Conservation (phyloP, 2,797 vertebrate species). For the Syngnathus rostellatus region DNA sequence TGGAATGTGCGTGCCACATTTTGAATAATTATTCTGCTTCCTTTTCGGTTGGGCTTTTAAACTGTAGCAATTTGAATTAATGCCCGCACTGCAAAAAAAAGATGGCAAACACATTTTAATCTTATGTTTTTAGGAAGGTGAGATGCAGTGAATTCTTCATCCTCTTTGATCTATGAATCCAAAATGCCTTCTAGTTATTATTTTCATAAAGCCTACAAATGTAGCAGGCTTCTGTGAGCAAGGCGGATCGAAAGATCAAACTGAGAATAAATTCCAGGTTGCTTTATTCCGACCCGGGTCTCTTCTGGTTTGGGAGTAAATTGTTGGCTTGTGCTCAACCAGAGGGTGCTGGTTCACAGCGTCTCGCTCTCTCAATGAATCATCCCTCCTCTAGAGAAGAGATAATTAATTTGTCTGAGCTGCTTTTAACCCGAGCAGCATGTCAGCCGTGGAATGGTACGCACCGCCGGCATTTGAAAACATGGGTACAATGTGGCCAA, state of each 20-base stretch:
- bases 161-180: conserved; percentile 59
- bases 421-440: conserved; percentile 47
- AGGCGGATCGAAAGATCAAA: conserved; percentile 36
- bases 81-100: conserved; percentile 14
- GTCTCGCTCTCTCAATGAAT: conserved; percentile 27
- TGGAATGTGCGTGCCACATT: conserved; percentile 1
- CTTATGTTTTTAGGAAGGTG: conserved; percentile 44
- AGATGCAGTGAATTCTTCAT: conserved; percentile 46
- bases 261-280: conserved; percentile 35
- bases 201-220: conserved; percentile 46
- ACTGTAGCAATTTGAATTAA: conserved; percentile 4
- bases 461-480: conserved; percentile 14
- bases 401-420: conserved; percentile 62
- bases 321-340: conserved; percentile 31
- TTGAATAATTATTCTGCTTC: conserved; percentile 8
- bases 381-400: conserved; percentile 41
- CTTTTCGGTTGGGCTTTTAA: conserved; percentile 11
- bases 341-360: conserved; percentile 34
- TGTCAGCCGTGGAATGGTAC: conserved; percentile 25
- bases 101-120: conserved; percentile 47
- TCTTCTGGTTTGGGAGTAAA: conserved; percentile 24
- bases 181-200: conserved; percentile 47
- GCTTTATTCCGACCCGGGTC: conserved; percentile 26
- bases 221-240: conserved; percentile 22
- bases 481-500: conserved; percentile 21